Evolutionary conservation across 2,797 vertebrate genomes (phyloP).

Genomic region (Rhodeus uyekii): DNA sequence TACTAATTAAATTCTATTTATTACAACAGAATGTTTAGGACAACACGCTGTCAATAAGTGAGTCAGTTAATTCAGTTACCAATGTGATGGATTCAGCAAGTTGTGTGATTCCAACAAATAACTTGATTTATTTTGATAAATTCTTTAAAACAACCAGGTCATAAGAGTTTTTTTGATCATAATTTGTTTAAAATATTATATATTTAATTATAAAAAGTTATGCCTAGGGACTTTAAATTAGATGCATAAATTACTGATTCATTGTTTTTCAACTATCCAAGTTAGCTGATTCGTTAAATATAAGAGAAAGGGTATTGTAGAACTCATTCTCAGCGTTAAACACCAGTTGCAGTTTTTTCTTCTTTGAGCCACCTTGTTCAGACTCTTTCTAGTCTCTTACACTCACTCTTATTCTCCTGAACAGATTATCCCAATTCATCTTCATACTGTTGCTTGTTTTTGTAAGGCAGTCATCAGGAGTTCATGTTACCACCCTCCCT

Average conservation of each 20-base stretch:
- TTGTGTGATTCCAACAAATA: not conserved
- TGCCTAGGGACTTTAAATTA: too few species aligned
- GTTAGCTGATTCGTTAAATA: not conserved
- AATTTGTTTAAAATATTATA: too few species aligned
- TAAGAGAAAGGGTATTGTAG: not conserved
- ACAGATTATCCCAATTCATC: slow-evolving; percentile 60
- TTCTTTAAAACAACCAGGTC: not conserved
- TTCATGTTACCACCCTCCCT: slow-evolving; percentile 67
- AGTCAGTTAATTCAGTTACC: not conserved
- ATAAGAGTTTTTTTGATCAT: too few species aligned
- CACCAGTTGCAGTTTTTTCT: not conserved
- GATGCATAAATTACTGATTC: too few species aligned
- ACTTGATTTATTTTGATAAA: not conserved
- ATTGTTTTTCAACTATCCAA: not conserved
- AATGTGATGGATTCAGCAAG: not conserved
- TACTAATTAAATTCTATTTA: not conserved
- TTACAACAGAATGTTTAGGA: not conserved
- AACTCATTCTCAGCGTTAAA: not conserved
- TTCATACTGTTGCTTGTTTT: slow-evolving; percentile 65
- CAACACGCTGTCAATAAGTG: not conserved
- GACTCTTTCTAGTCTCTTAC: slow-evolving; percentile 10
- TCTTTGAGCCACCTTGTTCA: not conserved
- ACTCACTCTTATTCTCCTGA: slow-evolving; percentile 28
- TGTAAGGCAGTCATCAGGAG: slow-evolving; percentile 60
- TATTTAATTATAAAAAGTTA: too few species aligned